Percentiles rank a stretch among this genome's conserved stretches.
phyloP scores from a whole-genome alignment of 2,113 vertebrate species.

The Rhineura floridana region DNA sequence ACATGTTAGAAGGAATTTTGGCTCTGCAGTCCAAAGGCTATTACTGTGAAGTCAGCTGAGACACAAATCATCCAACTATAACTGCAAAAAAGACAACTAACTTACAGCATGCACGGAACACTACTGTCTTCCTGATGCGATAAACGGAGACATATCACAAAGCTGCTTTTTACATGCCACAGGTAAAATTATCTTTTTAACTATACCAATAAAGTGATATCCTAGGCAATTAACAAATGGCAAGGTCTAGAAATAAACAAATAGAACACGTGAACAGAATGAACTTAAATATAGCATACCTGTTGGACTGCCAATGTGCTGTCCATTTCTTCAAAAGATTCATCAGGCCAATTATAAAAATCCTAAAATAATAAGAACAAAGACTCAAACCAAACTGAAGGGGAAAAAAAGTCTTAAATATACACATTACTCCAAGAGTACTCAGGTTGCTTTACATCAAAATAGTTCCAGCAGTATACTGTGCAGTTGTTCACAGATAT shows the following conservation, averaged over 20 bases:
- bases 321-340: slow-evolving; percentile 99
- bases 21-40: neutral
- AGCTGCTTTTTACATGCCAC: neutral
- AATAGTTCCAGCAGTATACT: neutral
- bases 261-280: neutral
- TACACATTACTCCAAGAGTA: neutral
- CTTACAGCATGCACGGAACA: neutral
- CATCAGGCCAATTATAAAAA: slow-evolving; percentile 99
- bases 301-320: slow-evolving; percentile 98
- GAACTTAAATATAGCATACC: slow-evolving; percentile 72
- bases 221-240: neutral
- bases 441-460: neutral
- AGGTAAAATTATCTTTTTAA: neutral
- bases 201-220: neutral
- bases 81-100: neutral
- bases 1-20: neutral
- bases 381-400: slow-evolving; percentile 29
- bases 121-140: neutral
- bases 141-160: neutral
- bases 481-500: neutral
- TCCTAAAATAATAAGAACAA: slow-evolving; percentile 77
- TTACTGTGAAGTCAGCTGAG: neutral
- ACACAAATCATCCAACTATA: neutral
- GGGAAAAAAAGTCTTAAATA: neutral
- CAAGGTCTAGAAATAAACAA: neutral